Percentiles rank a stretch among this genome's conserved stretches.
Conservation (phyloP, 1,140 invertebrate species). For the Venustaconcha ellipsiformis region DNA sequence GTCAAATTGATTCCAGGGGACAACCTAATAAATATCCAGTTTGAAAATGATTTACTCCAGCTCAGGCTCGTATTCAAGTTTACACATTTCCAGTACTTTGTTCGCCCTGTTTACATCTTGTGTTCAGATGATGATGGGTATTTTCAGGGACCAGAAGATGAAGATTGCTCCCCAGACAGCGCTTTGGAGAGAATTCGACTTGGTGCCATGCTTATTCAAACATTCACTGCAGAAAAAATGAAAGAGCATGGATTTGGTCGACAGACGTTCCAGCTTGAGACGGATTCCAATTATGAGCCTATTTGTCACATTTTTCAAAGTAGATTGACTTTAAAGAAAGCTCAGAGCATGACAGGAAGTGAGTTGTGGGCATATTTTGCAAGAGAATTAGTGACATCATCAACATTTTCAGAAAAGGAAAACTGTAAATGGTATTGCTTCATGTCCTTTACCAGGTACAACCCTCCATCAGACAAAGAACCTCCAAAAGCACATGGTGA, state of each 20-base stretch:
- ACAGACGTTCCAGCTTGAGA: conserved; percentile 83
- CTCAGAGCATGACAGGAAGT: conserved; percentile 80
- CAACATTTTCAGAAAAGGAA: conserved; percentile 72
- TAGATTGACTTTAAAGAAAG: conserved; percentile 79
- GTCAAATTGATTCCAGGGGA: conserved; percentile 56
- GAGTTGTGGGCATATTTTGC: conserved; percentile 89
- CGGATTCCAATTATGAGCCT: conserved; percentile 72
- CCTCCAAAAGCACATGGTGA: conserved; percentile 77
- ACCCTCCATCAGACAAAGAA: conserved; percentile 71
- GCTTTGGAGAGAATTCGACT: conserved; percentile 83
- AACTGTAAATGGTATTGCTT: conserved; percentile 89
- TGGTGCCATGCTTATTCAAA: conserved; percentile 85
- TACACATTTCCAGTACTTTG: conserved; percentile 57
- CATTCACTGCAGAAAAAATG: conserved; percentile 89
- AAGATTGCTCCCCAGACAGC: conserved; percentile 79
- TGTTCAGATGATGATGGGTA: conserved; percentile 77
- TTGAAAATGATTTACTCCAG: conserved; percentile 45
- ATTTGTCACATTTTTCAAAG: conserved; percentile 74
- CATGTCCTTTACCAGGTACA: conserved; percentile 86
- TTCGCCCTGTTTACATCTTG: conserved; percentile 70
- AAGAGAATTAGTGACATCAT: conserved; percentile 79
- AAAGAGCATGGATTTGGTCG: conserved; percentile 82
- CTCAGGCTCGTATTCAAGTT: conserved; percentile 48
- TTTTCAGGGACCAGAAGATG: conserved; percentile 81
- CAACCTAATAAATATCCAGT: conserved; percentile 57